Conservation (phyloP, 2,888 invertebrate species). For the Deilephila porcellus region DNA sequence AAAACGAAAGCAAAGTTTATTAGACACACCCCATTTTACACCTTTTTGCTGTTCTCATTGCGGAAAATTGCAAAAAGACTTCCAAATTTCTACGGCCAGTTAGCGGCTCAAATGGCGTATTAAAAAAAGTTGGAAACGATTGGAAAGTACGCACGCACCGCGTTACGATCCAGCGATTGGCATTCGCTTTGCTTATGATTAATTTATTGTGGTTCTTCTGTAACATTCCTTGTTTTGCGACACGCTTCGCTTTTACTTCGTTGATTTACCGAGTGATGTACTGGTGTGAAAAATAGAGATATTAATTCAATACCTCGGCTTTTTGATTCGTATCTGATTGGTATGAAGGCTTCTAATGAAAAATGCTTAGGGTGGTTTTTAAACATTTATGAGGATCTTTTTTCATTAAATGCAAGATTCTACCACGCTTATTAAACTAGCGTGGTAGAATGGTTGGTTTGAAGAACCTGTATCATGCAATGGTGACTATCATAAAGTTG, state of each 20-base stretch:
- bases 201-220: constrained; percentile 54
- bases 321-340: no score
- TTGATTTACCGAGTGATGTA: neutral
- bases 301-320: neutral
- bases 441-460: no score
- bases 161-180: constrained; percentile 72
- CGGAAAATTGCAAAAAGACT: constrained; percentile 17
- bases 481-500: no score
- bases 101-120: constrained; percentile 39
- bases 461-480: no score
- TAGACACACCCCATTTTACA: neutral
- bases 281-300: neutral
- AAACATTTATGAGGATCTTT: no score
- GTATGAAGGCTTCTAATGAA: no score
- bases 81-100: constrained; percentile 16
- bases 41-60: neutral
- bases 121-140: constrained; percentile 48
- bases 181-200: constrained; percentile 63
- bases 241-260: constrained; percentile 18
- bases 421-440: no score
- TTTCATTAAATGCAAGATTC: no score
- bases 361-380: no score
- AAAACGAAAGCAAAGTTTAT: neutral
- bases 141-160: constrained; percentile 73
- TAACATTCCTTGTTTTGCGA: constrained; percentile 53